Evolutionary conservation across 2,113 vertebrate species (phyloP), one percentile per base, ranked within the genome.

Genomic region (Meriones unguiculatus): DNA sequence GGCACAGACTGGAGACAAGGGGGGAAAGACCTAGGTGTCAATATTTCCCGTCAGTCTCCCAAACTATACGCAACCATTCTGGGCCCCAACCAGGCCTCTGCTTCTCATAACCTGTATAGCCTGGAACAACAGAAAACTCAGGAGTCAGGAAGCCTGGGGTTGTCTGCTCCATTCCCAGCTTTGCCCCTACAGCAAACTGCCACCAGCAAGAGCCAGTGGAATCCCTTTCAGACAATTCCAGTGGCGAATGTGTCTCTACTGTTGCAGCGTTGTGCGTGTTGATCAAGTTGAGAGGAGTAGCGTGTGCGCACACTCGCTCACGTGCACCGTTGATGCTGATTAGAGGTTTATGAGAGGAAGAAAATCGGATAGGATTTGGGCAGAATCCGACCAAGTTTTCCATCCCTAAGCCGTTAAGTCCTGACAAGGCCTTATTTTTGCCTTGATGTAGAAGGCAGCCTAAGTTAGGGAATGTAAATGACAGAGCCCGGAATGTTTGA

Each of bases 361-460:
- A 98, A 99, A 98, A 99, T 98, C 98, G 98, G 98, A 98, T 98
- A 98, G 98, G 98, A 99, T 99, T 99, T 98, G 97, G 95, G 78
- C 95, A 97, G 98, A 99, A 99, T 99, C 98, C 86, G 62, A 98
- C 98, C 98, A 98, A 99, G 98, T 99, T 99, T 99, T 98, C 98
- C 97, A 98, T 98, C 98, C 96, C 93, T 99, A 99, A 98, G 98
- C 98, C 97, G 90, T 98, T 99, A 99, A 99, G 97, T 98, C 98
- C 97, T 98, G 98, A 97, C 98, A 98, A 98, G 97, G 98, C 96
- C 94, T 98, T 98, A 98, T 98, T 98, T 98, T 96, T 97, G 95
- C 96, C 97, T 98, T 97, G 95, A 98, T 98, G 96, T 91, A 97
- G 81, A 95, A 91, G 70, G 64, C n/a, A 84, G 32, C 78, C 81